phyloP scores from a whole-genome alignment of 2,888 invertebrate genomes.

The Chalcosyrphus nemorum region DNA sequence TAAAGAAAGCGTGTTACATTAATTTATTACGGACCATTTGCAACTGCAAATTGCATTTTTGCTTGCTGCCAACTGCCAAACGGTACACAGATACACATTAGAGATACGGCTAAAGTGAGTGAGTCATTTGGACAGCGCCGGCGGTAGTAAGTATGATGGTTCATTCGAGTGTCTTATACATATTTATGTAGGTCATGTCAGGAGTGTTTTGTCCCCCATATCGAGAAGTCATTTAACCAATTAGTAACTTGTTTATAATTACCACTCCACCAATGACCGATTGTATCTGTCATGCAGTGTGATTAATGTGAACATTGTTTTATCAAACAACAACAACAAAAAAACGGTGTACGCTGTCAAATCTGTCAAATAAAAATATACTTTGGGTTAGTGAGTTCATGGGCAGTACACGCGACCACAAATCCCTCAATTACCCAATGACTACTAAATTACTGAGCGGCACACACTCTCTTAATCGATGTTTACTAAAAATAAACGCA shows the following conservation, averaged over 20 bases:
- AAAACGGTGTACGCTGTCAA: conserved; percentile 31
- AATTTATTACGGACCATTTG: conserved; percentile 69
- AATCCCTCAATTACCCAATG: conserved; percentile 26
- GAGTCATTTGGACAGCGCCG: conserved; percentile 59
- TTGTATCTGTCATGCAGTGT: conserved; percentile 52
- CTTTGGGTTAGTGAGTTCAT: conserved; percentile 27
- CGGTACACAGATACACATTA: conserved; percentile 41
- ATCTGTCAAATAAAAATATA: conserved; percentile 32
- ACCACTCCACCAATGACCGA: not conserved
- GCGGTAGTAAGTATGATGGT: not conserved
- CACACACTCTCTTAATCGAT: conserved; percentile 10
- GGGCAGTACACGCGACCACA: conserved; percentile 13
- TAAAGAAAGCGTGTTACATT: conserved; percentile 65
- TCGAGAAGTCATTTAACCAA: conserved; percentile 16
- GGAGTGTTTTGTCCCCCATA: not conserved
- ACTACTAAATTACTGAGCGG: conserved; percentile 31
- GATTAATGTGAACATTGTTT: conserved; percentile 46
- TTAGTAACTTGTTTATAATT: conserved; percentile 10
- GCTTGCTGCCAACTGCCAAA: conserved; percentile 32
- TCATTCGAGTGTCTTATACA: not conserved
- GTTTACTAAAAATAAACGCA: conserved; percentile 34
- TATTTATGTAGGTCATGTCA: conserved; percentile 47
- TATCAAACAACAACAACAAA: conserved; percentile 6
- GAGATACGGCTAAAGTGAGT: conserved; percentile 30
- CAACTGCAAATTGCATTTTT: conserved; percentile 68